These are phyloP conservation scores for Furcula furcula DNA, from an alignment of 2,888 invertebrate genomes.

Conservation along the genomic window DNA sequence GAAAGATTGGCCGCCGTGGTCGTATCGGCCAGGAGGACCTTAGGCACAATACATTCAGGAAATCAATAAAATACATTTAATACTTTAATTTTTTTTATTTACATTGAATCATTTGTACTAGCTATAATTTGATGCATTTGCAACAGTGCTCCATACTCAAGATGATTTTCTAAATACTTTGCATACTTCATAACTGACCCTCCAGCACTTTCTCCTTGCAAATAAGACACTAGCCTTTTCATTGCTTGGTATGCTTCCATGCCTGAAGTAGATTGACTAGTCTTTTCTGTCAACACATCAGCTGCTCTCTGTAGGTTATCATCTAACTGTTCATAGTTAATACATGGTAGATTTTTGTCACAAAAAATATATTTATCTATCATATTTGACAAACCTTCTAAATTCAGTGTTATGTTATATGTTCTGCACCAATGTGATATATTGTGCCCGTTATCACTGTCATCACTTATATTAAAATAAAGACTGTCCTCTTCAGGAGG, in stretches of 20 bases:
- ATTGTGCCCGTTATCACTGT: conserved; percentile 33
- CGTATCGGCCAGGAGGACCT: too few relatives aligned
- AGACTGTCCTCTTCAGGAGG: conserved; percentile 33
- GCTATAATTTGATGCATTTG: conserved; percentile 39
- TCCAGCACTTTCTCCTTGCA: conserved; percentile 37
- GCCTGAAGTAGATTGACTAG: conserved; percentile 24
- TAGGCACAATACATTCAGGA: too few relatives aligned
- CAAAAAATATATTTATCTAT: conserved; percentile 39
- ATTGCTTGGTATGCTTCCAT: conserved; percentile 46
- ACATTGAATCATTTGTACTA: conserved; percentile 32
- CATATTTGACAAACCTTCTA: conserved; percentile 19
- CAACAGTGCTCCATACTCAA: conserved; percentile 37
- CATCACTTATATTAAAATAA: conserved; percentile 28
- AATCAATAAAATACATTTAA: too few relatives aligned
- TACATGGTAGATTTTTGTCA: conserved; percentile 32
- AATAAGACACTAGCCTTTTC: conserved; percentile 39
- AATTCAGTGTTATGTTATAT: conserved; percentile 30
- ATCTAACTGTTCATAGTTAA: conserved; percentile 19
- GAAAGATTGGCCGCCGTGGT: too few relatives aligned
- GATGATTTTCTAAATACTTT: conserved; percentile 39
- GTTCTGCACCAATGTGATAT: conserved; percentile 37
- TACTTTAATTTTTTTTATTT: conserved; percentile 10
- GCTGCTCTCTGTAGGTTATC: conserved; percentile 16
- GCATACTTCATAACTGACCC: conserved; percentile 33
- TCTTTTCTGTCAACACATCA: conserved; percentile 22